Base-by-base conservation (phyloP, 1,140 invertebrate species). In the Drosophila parabipectinata region DNA sequence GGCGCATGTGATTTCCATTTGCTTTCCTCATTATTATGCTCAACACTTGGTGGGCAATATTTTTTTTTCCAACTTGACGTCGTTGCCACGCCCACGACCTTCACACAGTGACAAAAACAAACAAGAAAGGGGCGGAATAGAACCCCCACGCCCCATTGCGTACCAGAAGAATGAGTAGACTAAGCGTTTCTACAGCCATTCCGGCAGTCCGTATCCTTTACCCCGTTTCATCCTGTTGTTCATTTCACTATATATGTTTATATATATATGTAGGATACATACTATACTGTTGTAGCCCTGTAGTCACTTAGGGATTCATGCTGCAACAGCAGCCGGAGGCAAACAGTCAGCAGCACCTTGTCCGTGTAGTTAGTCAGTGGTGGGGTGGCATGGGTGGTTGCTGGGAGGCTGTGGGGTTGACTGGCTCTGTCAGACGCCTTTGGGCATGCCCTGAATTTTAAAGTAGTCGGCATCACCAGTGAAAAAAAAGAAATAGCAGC, bases 11-110 rank as follows among this genome's bases (percentile, higher is more conserved):
- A 37, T 58, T 72, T 48, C 32, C 52, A 69, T 72, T 55, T 68
- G 54, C 60, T 24, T 58, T 71, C 67, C 83, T 79, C 61, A 83
- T 88, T 87, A 82, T 83, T 87, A 87, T 87, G 83, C 83, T 83
- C 72, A 71, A 83, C 83, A 83, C 83, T 88, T 77, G 69, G 75
- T 79, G 83, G 80, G 72, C 58, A 63, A 79, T 82, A 71, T 77
- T 64, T 77, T 72, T 79, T 50, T 26, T 37, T 37, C 3, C 47
- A 66, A 51, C 59, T 51, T 59, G 63, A 61, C 69, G 45, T 52
- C 74, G 47, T 55, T 71, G 45, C 63, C 64, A 64, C 59, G 64
- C 62, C 57, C 53, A 80, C 83, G 83, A 87, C 83, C 83, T 87
- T 88, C 82, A 88, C 71, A 79, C 72, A 62, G 71, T 69, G 45